Base-by-base conservation (phyloP, 2,797 vertebrate genomes). In the Megalops cyprinoides region DNA sequence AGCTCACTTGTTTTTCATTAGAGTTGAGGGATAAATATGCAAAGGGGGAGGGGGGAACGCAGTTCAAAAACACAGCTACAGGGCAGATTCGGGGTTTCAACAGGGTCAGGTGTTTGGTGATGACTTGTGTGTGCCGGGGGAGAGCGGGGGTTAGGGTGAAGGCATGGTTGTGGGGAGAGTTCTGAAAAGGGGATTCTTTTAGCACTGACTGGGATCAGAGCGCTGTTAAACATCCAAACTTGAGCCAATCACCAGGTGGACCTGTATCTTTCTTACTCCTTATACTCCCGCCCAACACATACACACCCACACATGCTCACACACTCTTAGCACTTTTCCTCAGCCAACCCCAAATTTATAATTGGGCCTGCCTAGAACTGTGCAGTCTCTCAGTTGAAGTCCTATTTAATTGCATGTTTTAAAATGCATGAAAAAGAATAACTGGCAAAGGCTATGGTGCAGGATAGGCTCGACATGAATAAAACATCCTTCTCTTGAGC, bases 351-450 rank as follows among this genome's bases (percentile, higher is more conserved):
- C 42, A 44, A 83, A 46, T 77, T 88, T 87, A 88, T 89, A 90
- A 91, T 88, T 91, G 88, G 85, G 25, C 65, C 71, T 76, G 62
- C 23, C 74, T 58, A 87, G 85, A 78, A 78, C 58, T 76, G 60
- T 44, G 39, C 37, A 10, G 31, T 71, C 85, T 82, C 74, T 31
- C 9, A 86, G 88, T 79, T 18, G 37, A 49, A 25, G 81, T 86
- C 82, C 85, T 88, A 82, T 88, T 87, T 89, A 91, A 90, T 88
- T 87, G 87, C 82, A 8, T 8, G 82, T 82, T 88, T 86, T 86
- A 87, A 88, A 90, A 89, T 79, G 87, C 83, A 89, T 90, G 83
- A 90, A 91, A 78, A 89, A 85, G 86, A 88, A 86, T 86, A 87
- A 84, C 82, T 82, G 83, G 83, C 65, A 80, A 84, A 83, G 46